Percentiles rank a stretch among this genome's conserved stretches.
Evolutionary conservation across 2,888 invertebrate genomes (phyloP).

Genomic region (Heterodera filipjevi): DNA sequence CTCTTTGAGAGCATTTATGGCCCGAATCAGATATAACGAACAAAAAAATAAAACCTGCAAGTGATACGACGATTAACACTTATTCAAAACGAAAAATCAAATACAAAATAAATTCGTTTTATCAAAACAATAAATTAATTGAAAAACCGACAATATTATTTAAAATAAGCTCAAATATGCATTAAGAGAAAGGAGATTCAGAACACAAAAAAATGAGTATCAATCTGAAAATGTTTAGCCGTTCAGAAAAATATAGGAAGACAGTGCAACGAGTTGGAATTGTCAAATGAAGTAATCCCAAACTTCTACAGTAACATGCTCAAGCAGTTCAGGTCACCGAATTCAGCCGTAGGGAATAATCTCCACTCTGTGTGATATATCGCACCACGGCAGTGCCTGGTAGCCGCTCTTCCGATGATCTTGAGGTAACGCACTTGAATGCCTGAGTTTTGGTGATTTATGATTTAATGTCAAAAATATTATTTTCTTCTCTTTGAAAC

Average conservation of each 20-base stretch:
- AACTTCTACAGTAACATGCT: too few species aligned
- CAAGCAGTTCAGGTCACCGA: conserved; percentile 23
- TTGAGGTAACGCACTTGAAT: conserved; percentile 82
- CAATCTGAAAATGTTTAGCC: background rate
- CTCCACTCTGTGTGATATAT: conserved; percentile 99
- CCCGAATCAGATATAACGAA: background rate
- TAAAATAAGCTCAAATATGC: background rate
- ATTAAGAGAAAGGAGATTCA: background rate
- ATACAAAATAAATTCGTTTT: background rate
- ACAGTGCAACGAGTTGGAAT: background rate
- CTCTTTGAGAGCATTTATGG: background rate
- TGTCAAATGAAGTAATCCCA: too few species aligned
- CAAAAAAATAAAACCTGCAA: background rate
- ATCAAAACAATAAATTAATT: background rate
- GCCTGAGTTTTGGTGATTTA: conserved; percentile 40
- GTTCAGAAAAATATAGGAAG: background rate
- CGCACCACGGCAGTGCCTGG: conserved; percentile 96
- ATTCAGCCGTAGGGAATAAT: conserved; percentile 85
- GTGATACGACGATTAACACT: too few species aligned
- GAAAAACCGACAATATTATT: background rate
- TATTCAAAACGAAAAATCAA: too few species aligned
- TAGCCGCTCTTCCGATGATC: conserved; percentile 98
- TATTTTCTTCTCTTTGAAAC: background rate
- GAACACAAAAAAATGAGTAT: background rate
- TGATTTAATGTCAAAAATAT: background rate